These are phyloP conservation scores for Pyralis farinalis DNA, from an alignment of 2,888 invertebrate species.

Conservation along the genomic window DNA sequence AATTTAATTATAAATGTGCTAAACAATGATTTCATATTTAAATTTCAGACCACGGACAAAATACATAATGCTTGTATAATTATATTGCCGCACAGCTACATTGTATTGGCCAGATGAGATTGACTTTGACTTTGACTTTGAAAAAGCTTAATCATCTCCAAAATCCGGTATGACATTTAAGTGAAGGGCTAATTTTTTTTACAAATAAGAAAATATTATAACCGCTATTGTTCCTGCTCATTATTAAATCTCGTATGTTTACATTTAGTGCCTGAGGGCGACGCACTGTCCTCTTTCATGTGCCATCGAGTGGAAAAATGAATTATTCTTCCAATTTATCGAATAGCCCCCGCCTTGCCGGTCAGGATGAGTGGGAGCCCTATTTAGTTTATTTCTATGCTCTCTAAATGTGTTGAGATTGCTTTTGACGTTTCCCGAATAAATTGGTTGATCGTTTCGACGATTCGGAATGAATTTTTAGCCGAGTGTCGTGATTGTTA, in stretches of 20 bases:
- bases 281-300: constrained; percentile 49
- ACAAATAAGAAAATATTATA: no score
- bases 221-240: no score
- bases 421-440: constrained; percentile 15
- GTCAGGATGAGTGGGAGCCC: constrained; percentile 14
- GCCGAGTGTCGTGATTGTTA: not conserved
- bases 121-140: no score
- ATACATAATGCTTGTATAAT: no score
- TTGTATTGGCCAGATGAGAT: no score
- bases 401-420: constrained; percentile 24
- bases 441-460: not conserved
- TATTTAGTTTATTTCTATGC: constrained; percentile 46
- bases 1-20: no score
- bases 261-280: constrained; percentile 24
- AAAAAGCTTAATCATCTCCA: no score
- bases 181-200: no score
- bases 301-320: constrained; percentile 63
- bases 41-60: no score
- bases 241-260: constrained; percentile 19
- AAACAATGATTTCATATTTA: no score
- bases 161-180: no score
- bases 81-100: no score
- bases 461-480: not conserved
- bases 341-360: constrained; percentile 37
- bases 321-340: constrained; percentile 69